These are phyloP conservation scores for Ochotona princeps DNA, from an alignment of 2,113 vertebrate species.

Conservation along the genomic window DNA sequence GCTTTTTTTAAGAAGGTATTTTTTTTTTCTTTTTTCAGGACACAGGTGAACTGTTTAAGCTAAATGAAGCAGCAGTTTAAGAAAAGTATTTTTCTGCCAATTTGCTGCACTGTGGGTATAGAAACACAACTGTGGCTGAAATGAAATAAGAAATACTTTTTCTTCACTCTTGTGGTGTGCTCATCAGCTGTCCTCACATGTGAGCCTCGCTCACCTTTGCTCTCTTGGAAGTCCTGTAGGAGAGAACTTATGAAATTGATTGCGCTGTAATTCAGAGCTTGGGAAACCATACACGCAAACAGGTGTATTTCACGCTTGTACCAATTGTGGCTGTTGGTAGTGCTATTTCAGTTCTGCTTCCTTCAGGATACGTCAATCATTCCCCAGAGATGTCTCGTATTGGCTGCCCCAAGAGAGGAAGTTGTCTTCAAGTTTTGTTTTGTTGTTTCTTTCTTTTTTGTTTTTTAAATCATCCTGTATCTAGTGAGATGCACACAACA, in stretches of 20 bases:
- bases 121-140: background rate
- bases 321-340: background rate
- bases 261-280: background rate
- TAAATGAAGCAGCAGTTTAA: slow-evolving; percentile 31
- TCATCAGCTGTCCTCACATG: background rate
- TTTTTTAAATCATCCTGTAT: background rate
- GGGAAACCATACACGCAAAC: background rate
- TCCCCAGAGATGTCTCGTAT: background rate
- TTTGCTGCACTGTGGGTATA: background rate
- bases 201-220: background rate
- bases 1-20: background rate
- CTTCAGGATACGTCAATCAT: background rate
- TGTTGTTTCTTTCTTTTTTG: too few species aligned
- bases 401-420: background rate
- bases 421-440: background rate
- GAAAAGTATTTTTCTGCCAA: background rate
- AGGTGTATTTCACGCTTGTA: too few species aligned
- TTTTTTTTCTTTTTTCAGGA: background rate
- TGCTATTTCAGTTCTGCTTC: slow-evolving; percentile 14
- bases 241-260: background rate
- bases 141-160: background rate
- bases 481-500: background rate
- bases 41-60: background rate
- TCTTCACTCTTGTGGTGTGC: background rate
- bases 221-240: background rate